phyloP scores from a whole-genome alignment of 2,888 invertebrate species.

The Andrena flavipes region DNA sequence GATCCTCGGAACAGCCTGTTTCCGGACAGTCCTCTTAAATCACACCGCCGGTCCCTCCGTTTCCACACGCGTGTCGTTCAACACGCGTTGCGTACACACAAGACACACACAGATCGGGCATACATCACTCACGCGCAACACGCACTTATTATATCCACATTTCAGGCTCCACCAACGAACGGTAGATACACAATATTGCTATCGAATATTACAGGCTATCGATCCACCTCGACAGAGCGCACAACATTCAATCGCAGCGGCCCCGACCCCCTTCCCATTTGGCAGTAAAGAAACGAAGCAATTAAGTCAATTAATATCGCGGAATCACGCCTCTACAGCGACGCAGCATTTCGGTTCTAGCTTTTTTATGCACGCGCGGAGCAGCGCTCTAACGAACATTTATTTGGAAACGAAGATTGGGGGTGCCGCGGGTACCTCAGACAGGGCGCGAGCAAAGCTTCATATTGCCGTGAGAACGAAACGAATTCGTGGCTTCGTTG shows the following conservation, averaged over 20 bases:
- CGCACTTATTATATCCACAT: constrained; percentile 11
- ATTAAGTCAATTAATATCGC: constrained; percentile 44
- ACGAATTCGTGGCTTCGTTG: constrained; percentile 4
- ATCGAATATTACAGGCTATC: constrained; percentile 44
- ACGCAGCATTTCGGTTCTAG: not conserved
- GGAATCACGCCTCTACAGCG: constrained; percentile 14
- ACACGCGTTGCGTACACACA: not conserved
- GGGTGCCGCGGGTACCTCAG: not conserved
- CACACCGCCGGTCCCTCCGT: not conserved
- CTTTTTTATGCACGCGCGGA: constrained; percentile 5
- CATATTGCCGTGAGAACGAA: constrained; percentile 9
- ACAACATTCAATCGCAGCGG: constrained; percentile 33
- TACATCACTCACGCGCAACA: not conserved
- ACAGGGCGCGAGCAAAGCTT: constrained; percentile 20
- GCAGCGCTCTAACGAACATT: not conserved
- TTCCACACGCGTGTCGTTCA: not conserved
- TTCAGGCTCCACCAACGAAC: constrained; percentile 49
- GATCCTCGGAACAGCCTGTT: constrained; percentile 1
- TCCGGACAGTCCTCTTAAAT: constrained; percentile 29
- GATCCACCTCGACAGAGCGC: constrained; percentile 16
- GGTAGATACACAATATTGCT: constrained; percentile 40
- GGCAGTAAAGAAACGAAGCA: constrained; percentile 57
- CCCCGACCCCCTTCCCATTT: constrained; percentile 29
- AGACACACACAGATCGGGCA: not conserved
- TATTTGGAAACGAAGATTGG: constrained; percentile 8